Conservation (phyloP, 2,888 invertebrate genomes). For the Pandemis corylana region DNA sequence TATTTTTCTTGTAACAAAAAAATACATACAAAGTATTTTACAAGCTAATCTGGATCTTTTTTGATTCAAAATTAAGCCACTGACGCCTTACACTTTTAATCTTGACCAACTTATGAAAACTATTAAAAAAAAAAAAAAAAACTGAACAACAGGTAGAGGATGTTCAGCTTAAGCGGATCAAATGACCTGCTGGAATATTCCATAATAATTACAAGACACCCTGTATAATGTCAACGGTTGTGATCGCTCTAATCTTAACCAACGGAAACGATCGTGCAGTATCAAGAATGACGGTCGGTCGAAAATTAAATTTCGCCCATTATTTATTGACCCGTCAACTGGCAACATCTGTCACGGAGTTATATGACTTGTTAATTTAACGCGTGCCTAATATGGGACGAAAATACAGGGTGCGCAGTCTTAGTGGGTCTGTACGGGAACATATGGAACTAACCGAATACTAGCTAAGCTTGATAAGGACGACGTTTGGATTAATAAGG, state of each 20-base stretch:
- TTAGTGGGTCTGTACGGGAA: not conserved
- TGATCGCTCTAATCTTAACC: conserved; percentile 34
- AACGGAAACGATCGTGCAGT: conserved; percentile 44
- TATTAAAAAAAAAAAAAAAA: too few relatives aligned
- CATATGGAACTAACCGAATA: too few relatives aligned
- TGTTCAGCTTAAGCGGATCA: too few relatives aligned
- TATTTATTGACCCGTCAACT: conserved; percentile 62
- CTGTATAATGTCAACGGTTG: not conserved
- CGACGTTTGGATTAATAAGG: too few relatives aligned
- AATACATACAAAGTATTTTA: conserved; percentile 23
- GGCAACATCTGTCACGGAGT: conserved; percentile 51
- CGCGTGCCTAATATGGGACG: not conserved
- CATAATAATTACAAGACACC: too few relatives aligned
- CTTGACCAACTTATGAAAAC: too few relatives aligned
- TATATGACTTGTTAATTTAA: conserved; percentile 39
- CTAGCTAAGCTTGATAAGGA: too few relatives aligned
- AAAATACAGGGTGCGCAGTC: not conserved
- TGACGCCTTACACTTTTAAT: too few relatives aligned
- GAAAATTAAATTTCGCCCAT: conserved; percentile 62
- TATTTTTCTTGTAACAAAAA: not conserved
- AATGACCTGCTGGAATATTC: too few relatives aligned
- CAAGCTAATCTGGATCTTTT: too few relatives aligned
- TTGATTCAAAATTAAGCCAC: too few relatives aligned
- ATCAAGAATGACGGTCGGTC: conserved; percentile 57
- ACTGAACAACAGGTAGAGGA: too few relatives aligned